Conservation (phyloP, 2,113 vertebrate species). For the Chauna torquata region DNA sequence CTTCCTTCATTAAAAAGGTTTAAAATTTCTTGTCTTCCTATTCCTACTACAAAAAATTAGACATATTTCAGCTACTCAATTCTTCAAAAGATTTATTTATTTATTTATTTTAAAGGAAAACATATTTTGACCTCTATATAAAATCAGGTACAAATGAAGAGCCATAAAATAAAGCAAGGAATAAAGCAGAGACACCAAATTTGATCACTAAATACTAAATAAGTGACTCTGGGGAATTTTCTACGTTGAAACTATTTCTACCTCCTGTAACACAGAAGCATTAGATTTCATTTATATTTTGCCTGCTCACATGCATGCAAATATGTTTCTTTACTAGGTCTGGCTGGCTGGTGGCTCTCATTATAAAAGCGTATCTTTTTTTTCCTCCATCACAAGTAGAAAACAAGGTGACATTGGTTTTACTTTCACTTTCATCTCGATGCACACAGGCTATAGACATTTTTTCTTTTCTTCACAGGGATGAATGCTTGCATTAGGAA, state of each 20-base stretch:
- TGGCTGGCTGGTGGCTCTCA: neutral
- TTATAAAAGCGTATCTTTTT: neutral
- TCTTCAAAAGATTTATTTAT: neutral
- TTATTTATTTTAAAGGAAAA: neutral
- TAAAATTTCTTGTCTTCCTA: neutral
- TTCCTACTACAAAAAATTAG: neutral
- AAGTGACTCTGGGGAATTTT: neutral
- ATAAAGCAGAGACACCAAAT: neutral
- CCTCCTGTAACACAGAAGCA: neutral
- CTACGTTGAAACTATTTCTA: neutral
- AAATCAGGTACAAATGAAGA: neutral
- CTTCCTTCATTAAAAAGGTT: neutral
- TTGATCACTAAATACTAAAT: neutral
- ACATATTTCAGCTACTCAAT: neutral
- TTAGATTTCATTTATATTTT: neutral
- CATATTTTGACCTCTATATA: neutral
- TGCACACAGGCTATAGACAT: fast-evolving
- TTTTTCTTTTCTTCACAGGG: neutral
- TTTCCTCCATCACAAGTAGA: neutral
- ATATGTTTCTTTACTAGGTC: neutral
- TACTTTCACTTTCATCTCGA: constrained; percentile 24
- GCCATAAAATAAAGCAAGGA: neutral
- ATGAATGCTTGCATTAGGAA: neutral
- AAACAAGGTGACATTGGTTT: neutral
- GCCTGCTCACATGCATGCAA: fast-evolving